Evolutionary conservation across 2,888 invertebrate genomes (phyloP).

Genomic region (Polylopha cassiicola): DNA sequence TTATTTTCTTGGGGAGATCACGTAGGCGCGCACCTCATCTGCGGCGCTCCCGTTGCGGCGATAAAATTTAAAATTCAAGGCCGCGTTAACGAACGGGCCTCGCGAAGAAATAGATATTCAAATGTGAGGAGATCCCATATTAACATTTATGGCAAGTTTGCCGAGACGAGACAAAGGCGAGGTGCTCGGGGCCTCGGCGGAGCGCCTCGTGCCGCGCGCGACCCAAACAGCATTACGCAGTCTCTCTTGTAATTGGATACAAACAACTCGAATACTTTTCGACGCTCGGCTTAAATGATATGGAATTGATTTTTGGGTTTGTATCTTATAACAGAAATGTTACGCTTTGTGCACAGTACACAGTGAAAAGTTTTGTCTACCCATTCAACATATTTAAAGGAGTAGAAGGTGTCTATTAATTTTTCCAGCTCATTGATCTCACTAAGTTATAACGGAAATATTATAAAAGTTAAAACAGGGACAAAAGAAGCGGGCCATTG

Average conservation of each 20-base stretch:
- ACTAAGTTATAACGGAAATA: conserved; percentile 30
- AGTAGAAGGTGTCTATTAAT: conserved; percentile 29
- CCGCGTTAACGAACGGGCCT: conserved; percentile 76
- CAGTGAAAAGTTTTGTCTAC: no score
- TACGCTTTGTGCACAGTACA: conserved; percentile 12
- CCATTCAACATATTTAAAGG: no score
- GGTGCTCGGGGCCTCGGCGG: conserved; percentile 45
- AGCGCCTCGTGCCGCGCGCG: conserved; percentile 26
- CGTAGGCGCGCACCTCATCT: conserved; percentile 76
- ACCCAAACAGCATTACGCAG: conserved; percentile 20
- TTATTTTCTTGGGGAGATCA: conserved; percentile 70
- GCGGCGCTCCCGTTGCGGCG: conserved; percentile 63
- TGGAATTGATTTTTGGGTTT: conserved; percentile 23
- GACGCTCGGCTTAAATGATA: conserved; percentile 24
- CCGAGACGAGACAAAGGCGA: conserved; percentile 71
- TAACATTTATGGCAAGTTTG: conserved; percentile 78
- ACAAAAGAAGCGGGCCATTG: conserved; percentile 48
- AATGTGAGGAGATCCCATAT: conserved; percentile 76
- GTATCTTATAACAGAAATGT: conserved; percentile 16
- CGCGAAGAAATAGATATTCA: conserved; percentile 78
- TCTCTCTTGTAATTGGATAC: conserved; percentile 20
- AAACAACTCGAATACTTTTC: conserved; percentile 31
- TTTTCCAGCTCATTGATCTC: conserved; percentile 48
- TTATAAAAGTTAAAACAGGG: conserved; percentile 32
- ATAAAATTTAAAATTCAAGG: conserved; percentile 78